Evolutionary conservation across 1,140 invertebrate species (phyloP), one percentile per base, ranked within the genome.

Genomic region (Steinernema khuongi): DNA sequence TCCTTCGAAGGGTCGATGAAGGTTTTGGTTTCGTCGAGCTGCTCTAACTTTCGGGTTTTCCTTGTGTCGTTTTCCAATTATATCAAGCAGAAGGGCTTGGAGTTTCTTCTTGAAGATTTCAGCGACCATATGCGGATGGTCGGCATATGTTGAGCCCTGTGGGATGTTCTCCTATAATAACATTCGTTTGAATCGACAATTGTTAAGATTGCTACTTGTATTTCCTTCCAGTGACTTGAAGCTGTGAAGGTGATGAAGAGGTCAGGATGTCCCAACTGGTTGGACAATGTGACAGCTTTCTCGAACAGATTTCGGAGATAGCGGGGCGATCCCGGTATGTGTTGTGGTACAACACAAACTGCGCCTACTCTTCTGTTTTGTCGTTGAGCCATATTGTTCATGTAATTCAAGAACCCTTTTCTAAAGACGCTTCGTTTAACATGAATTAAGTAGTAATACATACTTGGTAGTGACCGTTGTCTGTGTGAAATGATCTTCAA

Each of bases 221-320:
- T 87, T 77, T 89, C 86, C 1, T 70, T n/a, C 88, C 88, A 90
- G 68, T 77, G 86, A 77, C 79, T 86, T 85, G 87, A 89, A 70
- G 82, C 86, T 18, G 88, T 89, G 29, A 89, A 86, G 28, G 87
- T 88, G 30, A 88, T 86, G 70, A 88, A 88, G 1, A 87, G 73
- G 71, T 82, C 80, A 26, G 87, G 86, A 31, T 80, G 77, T n/a
- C 88, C 88, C 81, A 83, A 86, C 76, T 75, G 7, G n/a, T 41
- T 41, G 7, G 36, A 41, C 36, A 41, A n/a, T 41, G 36, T 41
- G 36, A 41, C 36, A 11, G 36, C 36, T 41, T n/a, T 7, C n/a
- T 41, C 36, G 36, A 41, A 41, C 7, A 41, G 36, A 41, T 41
- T n/a, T n/a, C 36, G 7, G 7, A 41, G n/a, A 41, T 41, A 41